phyloP scores from a whole-genome alignment of 2,113 vertebrate genomes.

The Bubalus kerabau region DNA sequence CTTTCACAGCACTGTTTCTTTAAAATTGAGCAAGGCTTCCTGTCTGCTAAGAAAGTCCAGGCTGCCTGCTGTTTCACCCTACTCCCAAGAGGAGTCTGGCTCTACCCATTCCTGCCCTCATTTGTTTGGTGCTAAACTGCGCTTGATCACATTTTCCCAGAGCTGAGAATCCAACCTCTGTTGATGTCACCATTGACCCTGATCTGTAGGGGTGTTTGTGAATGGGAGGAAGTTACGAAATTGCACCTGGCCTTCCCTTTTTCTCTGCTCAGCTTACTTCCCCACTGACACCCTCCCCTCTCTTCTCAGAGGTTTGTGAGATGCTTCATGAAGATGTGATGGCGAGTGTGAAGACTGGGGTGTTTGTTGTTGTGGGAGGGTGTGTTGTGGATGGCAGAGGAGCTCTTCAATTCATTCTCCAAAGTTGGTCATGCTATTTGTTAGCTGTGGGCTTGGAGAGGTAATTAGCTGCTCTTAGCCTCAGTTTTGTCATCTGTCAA shows the following conservation, averaged over 20 bases:
- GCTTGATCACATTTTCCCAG: not conserved
- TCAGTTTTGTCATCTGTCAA: slow-evolving; percentile 11
- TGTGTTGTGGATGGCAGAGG: not conserved
- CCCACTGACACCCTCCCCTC: not conserved
- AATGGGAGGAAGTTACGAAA: not conserved
- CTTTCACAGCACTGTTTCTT: slow-evolving; percentile 23
- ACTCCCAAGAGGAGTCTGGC: not conserved
- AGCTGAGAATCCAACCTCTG: not conserved
- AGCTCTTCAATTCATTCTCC: not conserved
- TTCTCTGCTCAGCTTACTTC: not conserved
- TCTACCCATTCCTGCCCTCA: not conserved
- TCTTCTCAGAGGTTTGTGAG: not conserved
- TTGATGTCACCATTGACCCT: not conserved
- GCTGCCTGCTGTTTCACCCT: not conserved
- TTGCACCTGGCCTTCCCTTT: not conserved
- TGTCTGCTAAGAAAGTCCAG: not conserved
- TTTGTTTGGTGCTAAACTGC: not conserved
- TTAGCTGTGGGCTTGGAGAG: not conserved
- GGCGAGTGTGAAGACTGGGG: not conserved
- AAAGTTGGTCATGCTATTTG: not conserved
- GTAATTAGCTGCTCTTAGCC: not conserved
- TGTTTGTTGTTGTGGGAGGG: not conserved
- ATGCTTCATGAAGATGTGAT: not conserved
- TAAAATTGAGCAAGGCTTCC: not conserved
- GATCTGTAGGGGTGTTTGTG: not conserved